Conservation (phyloP, 2,888 invertebrate genomes). For the Philopedon plagiatum region DNA sequence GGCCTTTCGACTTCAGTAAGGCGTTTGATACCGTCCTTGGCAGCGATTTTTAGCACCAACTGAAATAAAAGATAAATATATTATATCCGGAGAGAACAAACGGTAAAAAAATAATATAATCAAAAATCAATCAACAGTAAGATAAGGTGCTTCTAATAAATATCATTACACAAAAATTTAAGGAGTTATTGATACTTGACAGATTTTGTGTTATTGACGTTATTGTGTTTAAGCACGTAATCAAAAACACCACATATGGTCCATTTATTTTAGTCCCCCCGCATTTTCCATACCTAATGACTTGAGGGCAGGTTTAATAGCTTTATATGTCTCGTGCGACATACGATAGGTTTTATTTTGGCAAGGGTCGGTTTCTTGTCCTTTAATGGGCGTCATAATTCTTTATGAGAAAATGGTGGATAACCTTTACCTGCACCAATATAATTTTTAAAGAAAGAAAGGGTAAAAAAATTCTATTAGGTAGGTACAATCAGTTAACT, state of each 20-base stretch:
- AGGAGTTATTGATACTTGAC: not conserved
- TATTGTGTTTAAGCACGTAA: too few species aligned
- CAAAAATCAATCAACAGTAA: too few species aligned
- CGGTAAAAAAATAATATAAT: not conserved
- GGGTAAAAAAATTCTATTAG: too few species aligned
- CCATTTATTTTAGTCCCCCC: not conserved
- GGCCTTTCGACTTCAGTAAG: constrained; percentile 74
- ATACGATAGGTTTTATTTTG: constrained; percentile 21
- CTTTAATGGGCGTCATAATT: constrained; percentile 9
- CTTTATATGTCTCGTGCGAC: constrained; percentile 9
- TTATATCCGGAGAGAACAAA: not conserved
- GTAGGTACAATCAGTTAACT: too few species aligned
- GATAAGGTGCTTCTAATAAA: too few species aligned
- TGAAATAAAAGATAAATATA: constrained; percentile 62
- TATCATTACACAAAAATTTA: not conserved
- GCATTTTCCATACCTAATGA: not conserved
- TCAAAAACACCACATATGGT: not conserved
- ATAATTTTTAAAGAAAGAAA: too few species aligned
- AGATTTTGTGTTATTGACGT: not conserved
- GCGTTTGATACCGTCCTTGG: constrained; percentile 73
- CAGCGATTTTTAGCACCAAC: constrained; percentile 73
- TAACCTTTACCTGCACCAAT: constrained; percentile 2
- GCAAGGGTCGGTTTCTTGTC: constrained; percentile 4
- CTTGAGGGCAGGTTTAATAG: constrained; percentile 3
- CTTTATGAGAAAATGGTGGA: not conserved